A percentile compares a stretch with the other conserved stretches of the same genome.
phyloP scores from a whole-genome alignment of 2,888 invertebrate species.

The Bellardia bayeri region DNA sequence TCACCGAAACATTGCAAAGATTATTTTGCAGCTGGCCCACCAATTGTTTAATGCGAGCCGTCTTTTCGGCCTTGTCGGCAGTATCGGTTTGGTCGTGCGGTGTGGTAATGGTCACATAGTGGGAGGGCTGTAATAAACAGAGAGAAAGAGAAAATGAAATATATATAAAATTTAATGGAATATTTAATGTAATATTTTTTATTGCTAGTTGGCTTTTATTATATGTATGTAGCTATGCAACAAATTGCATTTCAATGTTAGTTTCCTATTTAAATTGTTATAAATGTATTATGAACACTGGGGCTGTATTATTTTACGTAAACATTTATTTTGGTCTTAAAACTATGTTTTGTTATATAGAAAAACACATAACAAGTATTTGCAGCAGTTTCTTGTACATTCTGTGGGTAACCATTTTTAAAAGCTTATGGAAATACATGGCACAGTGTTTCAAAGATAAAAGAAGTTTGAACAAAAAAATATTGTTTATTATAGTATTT shows the following conservation, averaged over 20 bases:
- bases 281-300: constrained; percentile 9
- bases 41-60: constrained; percentile 88
- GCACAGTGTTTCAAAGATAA: background rate
- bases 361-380: constrained; percentile 6
- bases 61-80: constrained; percentile 82
- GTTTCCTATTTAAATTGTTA: constrained; percentile 22
- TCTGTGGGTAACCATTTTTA: background rate
- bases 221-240: background rate
- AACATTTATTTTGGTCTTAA: constrained; percentile 4
- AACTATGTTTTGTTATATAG: background rate
- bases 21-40: constrained; percentile 92
- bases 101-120: constrained; percentile 84
- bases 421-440: background rate
- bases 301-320: constrained; percentile 1
- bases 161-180: constrained; percentile 4
- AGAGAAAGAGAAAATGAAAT: constrained; percentile 46
- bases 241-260: constrained; percentile 47
- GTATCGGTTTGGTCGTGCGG: constrained; percentile 85
- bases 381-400: background rate
- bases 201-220: background rate
- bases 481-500: background rate
- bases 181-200: background rate
- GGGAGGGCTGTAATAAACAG: constrained; percentile 81
- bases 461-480: background rate
- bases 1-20: constrained; percentile 92